A percentile compares a stretch with the other conserved stretches of the same genome.
Evolutionary conservation across 2,113 vertebrate genomes (phyloP).

Genomic region (Siphamia tubifer): DNA sequence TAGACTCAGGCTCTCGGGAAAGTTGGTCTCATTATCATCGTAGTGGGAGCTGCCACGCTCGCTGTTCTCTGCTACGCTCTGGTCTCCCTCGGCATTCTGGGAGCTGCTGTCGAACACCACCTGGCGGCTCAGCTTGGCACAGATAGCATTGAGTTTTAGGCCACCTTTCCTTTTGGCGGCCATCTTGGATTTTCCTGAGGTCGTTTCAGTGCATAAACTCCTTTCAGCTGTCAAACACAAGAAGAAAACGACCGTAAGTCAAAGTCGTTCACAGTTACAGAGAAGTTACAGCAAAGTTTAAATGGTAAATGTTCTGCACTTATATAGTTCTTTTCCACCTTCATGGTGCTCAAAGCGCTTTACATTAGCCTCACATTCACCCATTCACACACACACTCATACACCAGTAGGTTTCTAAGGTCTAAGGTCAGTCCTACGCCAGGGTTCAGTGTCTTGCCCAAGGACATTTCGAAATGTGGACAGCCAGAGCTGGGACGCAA

Average conservation of each 20-base stretch:
- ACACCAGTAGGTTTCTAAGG: too few species aligned
- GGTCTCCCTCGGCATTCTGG: slow-evolving; percentile 84
- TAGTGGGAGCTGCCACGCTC: slow-evolving; percentile 85
- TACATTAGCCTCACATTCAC: too few species aligned
- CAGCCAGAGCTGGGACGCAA: too few species aligned
- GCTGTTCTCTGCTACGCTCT: slow-evolving; percentile 79
- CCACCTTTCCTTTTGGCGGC: slow-evolving; percentile 99
- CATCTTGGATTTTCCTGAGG: slow-evolving; percentile 97
- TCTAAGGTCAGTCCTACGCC: too few species aligned
- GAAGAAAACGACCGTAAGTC: slow-evolving; percentile 16
- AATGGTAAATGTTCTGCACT: too few species aligned
- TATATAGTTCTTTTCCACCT: too few species aligned
- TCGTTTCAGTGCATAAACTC: slow-evolving; percentile 95
- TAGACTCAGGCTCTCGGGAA: slow-evolving; percentile 77
- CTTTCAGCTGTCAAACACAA: slow-evolving; percentile 88
- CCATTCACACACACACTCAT: too few species aligned
- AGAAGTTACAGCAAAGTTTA: background rate
- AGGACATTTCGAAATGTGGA: too few species aligned
- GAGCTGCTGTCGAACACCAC: slow-evolving; percentile 91
- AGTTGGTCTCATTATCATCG: slow-evolving; percentile 80
- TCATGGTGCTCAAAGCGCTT: too few species aligned
- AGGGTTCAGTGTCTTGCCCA: too few species aligned
- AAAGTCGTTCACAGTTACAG: background rate
- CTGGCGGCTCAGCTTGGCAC: slow-evolving; percentile 99
- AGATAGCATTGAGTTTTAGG: slow-evolving; percentile 99